Base-by-base conservation (phyloP, 2,113 vertebrate species). In the Deroptyus accipitrinus region DNA sequence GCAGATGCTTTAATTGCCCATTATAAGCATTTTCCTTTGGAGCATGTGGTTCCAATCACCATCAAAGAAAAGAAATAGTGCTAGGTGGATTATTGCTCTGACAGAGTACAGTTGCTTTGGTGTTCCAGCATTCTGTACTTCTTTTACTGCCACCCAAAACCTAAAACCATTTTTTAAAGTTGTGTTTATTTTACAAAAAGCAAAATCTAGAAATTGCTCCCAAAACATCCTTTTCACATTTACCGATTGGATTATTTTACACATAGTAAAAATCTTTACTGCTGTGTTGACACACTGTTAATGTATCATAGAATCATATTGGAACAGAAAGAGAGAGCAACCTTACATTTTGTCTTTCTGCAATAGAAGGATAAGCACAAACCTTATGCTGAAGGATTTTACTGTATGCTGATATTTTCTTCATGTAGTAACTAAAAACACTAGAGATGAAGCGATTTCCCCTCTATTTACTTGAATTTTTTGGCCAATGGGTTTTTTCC, bases 1-100 rank as follows among this genome's bases (percentile, higher is more conserved):
- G 84, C 84, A 95, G 93, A 97, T 91, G 89, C 91, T 95, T 95
- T 96, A 95, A 92, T 91, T 95, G 87, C 44, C 87, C 70, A 89
- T 94, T 94, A 96, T 94, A 95, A 90, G 84, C 66, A 73, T 92
- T 96, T 96, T 96, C 75, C 87, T 92, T 87, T 27, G 30, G 59
- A 95, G 89, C 95, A 96, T 97, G 91, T 96, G 94, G 84, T 92
- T 96, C 93, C 80, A 95, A 96, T 95, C 84, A 91, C 44, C 84
- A 94, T 90, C 87, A 94, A 95, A 95, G 90, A 31, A 68, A 91
- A 91, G 91, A 92, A 95, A 88, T 17, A 67, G 75, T 35, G 64
- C 82, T 88, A 96, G 95, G 95, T 96, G 82, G 91, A 80, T 95
- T 94, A 62, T 37, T 49, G 62, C 78, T 89, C 84, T 66, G 70